These are phyloP conservation scores for Maconellicoccus hirsutus DNA, from an alignment of 1,140 invertebrate species.

Conservation along the genomic window DNA sequence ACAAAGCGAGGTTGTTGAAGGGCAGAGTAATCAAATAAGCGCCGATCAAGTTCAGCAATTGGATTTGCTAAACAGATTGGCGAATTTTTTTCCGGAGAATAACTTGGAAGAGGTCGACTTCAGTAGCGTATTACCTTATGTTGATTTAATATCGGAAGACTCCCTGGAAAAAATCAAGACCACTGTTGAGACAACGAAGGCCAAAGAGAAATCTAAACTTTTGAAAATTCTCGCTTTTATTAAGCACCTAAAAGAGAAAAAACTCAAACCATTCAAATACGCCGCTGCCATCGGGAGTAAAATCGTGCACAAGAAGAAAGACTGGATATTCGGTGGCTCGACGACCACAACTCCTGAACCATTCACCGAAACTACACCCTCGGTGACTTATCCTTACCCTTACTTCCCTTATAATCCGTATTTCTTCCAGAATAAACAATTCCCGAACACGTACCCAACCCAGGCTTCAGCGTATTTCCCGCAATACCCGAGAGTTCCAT, in stretches of 20 bases:
- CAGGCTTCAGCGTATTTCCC: too few relatives aligned
- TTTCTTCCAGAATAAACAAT: background rate
- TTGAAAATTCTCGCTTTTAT: background rate
- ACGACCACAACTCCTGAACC: background rate
- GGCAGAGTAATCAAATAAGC: background rate
- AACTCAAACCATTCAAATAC: conserved; percentile 10
- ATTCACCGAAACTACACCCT: background rate
- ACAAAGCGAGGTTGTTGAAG: background rate
- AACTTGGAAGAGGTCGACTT: background rate
- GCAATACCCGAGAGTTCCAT: too few relatives aligned
- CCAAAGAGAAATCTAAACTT: background rate
- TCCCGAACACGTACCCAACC: background rate
- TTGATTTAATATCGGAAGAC: background rate
- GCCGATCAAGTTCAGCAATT: background rate
- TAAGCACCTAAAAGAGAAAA: background rate
- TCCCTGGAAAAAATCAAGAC: background rate
- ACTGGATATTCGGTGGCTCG: background rate
- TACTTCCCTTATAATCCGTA: background rate
- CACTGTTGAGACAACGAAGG: background rate
- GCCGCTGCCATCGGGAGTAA: background rate
- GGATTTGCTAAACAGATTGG: background rate
- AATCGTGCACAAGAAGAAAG: background rate
- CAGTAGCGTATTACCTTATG: background rate
- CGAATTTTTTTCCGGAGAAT: background rate
- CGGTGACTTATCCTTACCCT: background rate